These are phyloP conservation scores for Aldabrachelys gigantea DNA, from an alignment of 2,113 vertebrate genomes.

Conservation along the genomic window DNA sequence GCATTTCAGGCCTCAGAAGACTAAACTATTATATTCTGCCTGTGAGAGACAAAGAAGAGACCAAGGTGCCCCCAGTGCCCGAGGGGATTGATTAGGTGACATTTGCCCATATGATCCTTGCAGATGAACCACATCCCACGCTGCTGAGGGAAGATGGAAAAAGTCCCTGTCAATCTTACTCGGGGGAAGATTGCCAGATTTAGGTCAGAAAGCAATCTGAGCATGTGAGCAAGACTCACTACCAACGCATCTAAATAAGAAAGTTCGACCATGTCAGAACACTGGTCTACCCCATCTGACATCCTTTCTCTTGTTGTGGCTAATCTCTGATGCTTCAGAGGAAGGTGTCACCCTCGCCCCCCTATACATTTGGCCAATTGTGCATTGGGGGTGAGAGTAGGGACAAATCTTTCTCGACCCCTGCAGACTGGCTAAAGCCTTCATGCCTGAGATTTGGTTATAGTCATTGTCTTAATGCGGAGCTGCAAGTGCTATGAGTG, in stretches of 20 bases:
- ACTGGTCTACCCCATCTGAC: background rate
- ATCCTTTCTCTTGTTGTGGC: background rate
- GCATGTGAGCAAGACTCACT: background rate
- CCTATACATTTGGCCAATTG: background rate
- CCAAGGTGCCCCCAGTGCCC: background rate
- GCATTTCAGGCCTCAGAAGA: background rate
- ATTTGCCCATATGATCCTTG: background rate
- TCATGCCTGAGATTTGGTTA: background rate
- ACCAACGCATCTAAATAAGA: background rate
- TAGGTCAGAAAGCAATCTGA: no score
- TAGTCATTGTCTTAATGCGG: background rate
- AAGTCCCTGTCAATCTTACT: background rate
- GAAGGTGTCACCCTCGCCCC: background rate
- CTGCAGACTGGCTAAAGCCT: background rate
- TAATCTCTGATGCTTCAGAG: background rate
- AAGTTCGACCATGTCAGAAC: background rate
- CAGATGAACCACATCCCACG: background rate
- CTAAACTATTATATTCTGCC: background rate
- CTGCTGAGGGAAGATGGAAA: background rate
- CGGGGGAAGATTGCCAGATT: background rate
- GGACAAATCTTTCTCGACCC: background rate
- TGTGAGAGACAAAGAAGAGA: background rate
- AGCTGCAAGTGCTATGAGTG: background rate
- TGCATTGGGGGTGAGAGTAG: background rate
- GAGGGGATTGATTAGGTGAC: background rate